Conservation (phyloP, 2,888 invertebrate species). For the Apamea monoglypha region DNA sequence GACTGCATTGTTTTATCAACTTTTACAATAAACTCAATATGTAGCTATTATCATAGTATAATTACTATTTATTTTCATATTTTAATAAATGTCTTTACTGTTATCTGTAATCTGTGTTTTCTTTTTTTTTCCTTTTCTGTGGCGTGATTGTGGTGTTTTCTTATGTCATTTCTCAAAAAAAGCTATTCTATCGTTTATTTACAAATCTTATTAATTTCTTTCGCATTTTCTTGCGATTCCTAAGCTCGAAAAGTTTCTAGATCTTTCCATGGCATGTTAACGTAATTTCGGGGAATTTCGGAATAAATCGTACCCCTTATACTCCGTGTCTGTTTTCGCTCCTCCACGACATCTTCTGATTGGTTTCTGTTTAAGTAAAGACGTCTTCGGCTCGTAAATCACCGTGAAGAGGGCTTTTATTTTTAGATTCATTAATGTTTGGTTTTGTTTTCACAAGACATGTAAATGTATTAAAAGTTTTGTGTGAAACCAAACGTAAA, state of each 20-base stretch:
- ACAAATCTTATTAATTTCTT: not conserved
- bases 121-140: conserved; percentile 63
- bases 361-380: conserved; percentile 42
- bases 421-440: conserved; percentile 41
- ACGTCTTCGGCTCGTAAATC: conserved; percentile 49
- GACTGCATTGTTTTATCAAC: not conserved
- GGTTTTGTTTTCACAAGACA: conserved; percentile 39
- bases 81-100: conserved; percentile 62
- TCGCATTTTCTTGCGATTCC: not conserved
- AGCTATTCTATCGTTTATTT: conserved; percentile 21
- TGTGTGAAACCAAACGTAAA: conserved; percentile 56
- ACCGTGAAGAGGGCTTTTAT: conserved; percentile 46
- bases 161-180: conserved; percentile 20
- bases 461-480: conserved; percentile 29
- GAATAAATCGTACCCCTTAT: conserved; percentile 2
- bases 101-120: conserved; percentile 65
- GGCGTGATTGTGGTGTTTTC: conserved; percentile 49
- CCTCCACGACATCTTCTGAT: conserved; percentile 48
- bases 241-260: conserved; percentile 8
- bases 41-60: conserved; percentile 20
- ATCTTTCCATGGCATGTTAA: conserved; percentile 8
- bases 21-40: conserved; percentile 38
- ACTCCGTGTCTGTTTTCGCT: conserved; percentile 42
- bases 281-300: conserved; percentile 3
- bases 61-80: conserved; percentile 40